Percentiles rank a stretch among this genome's conserved stretches.
Conservation (phyloP, 2,797 vertebrate genomes). For the Enteromius unitaeniatus region DNA sequence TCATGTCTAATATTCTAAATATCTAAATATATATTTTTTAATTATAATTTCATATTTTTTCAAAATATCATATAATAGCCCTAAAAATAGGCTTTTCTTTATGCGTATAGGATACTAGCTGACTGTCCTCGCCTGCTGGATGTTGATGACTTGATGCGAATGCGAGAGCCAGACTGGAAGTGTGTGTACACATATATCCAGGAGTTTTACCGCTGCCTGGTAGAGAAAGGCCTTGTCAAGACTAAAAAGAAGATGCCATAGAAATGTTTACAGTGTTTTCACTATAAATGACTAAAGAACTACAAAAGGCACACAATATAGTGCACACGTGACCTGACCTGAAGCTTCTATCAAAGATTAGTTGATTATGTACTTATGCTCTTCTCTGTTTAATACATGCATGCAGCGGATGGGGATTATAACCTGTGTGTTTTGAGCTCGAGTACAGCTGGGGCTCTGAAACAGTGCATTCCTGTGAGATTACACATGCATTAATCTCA, state of each 20-base stretch:
- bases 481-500: constrained; percentile 77
- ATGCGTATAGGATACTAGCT: constrained; percentile 86
- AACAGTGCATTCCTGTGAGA: constrained; percentile 72
- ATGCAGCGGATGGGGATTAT: constrained; percentile 16
- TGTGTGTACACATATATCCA: constrained; percentile 99
- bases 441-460: constrained; percentile 46
- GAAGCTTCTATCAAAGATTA: constrained; percentile 18
- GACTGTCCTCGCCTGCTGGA: constrained; percentile 96
- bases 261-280: not conserved
- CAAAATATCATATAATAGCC: not conserved
- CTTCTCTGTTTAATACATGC: constrained; percentile 5
- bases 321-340: not conserved
- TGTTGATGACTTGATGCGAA: constrained; percentile 94
- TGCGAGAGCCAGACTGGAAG: constrained; percentile 98
- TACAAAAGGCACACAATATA: constrained; percentile 30
- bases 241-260: constrained; percentile 86
- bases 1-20: not conserved
- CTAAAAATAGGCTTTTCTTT: constrained; percentile 61
- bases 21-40: not conserved
- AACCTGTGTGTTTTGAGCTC: constrained; percentile 17
- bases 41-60: not conserved
- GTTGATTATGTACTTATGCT: not conserved
- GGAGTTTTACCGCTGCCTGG: constrained; percentile 98
- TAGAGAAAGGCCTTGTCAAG: constrained; percentile 98
- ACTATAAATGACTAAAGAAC: constrained; percentile 33